Base-by-base conservation (phyloP, 2,888 invertebrate genomes). In the Drosophila affinis region DNA sequence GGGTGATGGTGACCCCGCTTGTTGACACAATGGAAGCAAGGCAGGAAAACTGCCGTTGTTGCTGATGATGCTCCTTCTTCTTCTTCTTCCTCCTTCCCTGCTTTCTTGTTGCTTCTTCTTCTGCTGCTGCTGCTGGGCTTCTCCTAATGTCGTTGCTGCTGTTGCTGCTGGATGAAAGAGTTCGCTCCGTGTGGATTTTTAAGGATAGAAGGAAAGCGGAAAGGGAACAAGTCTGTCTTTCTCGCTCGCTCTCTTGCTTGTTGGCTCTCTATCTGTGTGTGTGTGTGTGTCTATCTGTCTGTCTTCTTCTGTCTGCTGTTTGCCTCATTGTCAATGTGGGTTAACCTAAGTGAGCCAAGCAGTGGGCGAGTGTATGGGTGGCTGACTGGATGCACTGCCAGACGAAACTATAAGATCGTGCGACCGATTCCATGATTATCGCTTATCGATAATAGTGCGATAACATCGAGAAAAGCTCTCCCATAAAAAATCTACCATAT, bases 21-120 rank as follows among this genome's bases (percentile, higher is more conserved):
- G 87, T 87, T 87, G 87, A 86, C 86, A 89, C 79, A 88, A 87
- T 87, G 79, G 73, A 79, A 62, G 77, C 51, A 68, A 76, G 77
- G 73, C 71, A 71, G 58, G 70, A 54, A 70, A 57, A 59, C 46
- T 58, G 59, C 72, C 55, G 68, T 52, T 64, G 56, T 77, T 63
- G 78, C 56, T 75, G 61, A 55, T 60, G 69, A 70, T 45, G 47
- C 32, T 24, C 54, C 48, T 61, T 12, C 10, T 17, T 39, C 54
- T 39, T 47, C 1, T 24, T 17, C 55, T 51, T 63, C 55, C 47
- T 55, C 55, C 64, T 12, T 14, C 12, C 32, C 10, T 32, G 32
- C 10, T 32, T 32, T 32, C 32, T 55, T 60, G 29, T 63, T 55
- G 46, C 56, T 58, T 67, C 75, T 39, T 14, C 39, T 39, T 1